Percentiles rank a stretch among this genome's conserved stretches.
These are phyloP conservation scores for Lydus trimaculatus DNA, from an alignment of 2,888 invertebrate genomes.

Conservation along the genomic window DNA sequence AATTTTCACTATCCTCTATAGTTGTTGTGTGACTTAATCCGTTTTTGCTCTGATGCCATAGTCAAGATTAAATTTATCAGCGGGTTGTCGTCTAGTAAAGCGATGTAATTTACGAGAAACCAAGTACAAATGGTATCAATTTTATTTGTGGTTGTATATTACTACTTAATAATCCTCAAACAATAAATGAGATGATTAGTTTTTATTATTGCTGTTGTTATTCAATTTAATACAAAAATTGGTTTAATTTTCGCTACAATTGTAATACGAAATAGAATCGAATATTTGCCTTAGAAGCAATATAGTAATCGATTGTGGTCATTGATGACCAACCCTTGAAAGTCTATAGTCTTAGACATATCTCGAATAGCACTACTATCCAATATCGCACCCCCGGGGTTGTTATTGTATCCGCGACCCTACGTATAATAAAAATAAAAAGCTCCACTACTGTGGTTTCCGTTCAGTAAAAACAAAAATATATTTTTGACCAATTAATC, in stretches of 20 bases:
- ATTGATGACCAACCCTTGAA: constrained; percentile 17
- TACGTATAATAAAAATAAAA: constrained; percentile 40
- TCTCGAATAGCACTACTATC: constrained; percentile 20
- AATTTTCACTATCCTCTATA: neutral
- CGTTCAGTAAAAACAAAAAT: constrained; percentile 38
- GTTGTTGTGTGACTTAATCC: neutral
- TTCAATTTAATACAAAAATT: constrained; percentile 12
- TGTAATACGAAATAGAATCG: neutral
- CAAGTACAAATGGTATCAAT: neutral
- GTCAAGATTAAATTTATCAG: neutral
- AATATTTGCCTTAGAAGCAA: neutral
- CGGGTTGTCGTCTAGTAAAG: neutral
- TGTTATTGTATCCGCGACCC: constrained; percentile 41
- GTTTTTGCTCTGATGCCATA: neutral
- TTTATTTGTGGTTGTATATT: neutral
- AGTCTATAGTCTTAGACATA: constrained; percentile 23
- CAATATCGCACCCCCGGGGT: constrained; percentile 41
- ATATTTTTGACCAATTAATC: constrained; percentile 46
- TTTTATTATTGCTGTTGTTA: constrained; percentile 17
- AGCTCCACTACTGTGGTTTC: constrained; percentile 36
- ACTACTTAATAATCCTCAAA: constrained; percentile 8
- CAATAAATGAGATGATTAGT: constrained; percentile 8
- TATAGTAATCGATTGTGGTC: constrained; percentile 33
- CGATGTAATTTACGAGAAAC: neutral
- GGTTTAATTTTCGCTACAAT: constrained; percentile 17